A percentile compares a stretch with the other conserved stretches of the same genome.
phyloP scores from a whole-genome alignment of 2,797 vertebrate genomes.

The Lindbergichthys nudifrons region DNA sequence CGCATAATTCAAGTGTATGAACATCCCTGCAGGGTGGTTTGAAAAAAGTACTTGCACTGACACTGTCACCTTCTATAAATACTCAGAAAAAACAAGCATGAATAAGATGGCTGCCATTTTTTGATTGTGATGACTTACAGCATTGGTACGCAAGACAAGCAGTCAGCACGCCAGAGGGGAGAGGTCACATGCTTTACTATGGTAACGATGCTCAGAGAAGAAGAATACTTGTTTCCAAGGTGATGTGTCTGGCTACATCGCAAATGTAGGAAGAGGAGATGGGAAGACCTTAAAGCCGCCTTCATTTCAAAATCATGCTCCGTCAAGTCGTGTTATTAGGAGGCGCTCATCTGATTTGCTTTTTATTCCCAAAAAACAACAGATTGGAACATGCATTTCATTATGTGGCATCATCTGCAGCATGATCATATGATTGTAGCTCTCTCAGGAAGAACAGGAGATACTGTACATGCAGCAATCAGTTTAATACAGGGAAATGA shows the following conservation, averaged over 20 bases:
- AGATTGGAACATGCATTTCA: conserved; percentile 32
- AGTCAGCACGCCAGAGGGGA: conserved; percentile 33
- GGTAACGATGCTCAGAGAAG: conserved; percentile 60
- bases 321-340: conserved; percentile 19
- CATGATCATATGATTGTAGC: conserved; percentile 11
- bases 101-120: not conserved
- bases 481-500: not conserved
- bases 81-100: too few species aligned
- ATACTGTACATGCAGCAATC: conserved; percentile 1
- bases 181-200: conserved; percentile 71
- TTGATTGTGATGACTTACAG: conserved; percentile 8
- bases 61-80: not conserved
- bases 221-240: conserved; percentile 73
- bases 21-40: too few species aligned
- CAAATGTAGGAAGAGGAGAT: conserved; percentile 42
- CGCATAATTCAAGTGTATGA: too few species aligned
- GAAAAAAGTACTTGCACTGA: too few species aligned
- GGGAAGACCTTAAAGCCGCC: conserved; percentile 17
- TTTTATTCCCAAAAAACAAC: conserved; percentile 34
- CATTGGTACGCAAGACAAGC: conserved; percentile 21
- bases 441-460: conserved; percentile 16
- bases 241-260: conserved; percentile 49
- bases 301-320: conserved; percentile 24
- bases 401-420: conserved; percentile 28
- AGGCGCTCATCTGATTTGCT: conserved; percentile 21